A percentile compares a stretch with the other conserved stretches of the same genome.
These are phyloP conservation scores for Aspidoscelis tigris DNA, from an alignment of 2,113 vertebrate species.

Conservation along the genomic window DNA sequence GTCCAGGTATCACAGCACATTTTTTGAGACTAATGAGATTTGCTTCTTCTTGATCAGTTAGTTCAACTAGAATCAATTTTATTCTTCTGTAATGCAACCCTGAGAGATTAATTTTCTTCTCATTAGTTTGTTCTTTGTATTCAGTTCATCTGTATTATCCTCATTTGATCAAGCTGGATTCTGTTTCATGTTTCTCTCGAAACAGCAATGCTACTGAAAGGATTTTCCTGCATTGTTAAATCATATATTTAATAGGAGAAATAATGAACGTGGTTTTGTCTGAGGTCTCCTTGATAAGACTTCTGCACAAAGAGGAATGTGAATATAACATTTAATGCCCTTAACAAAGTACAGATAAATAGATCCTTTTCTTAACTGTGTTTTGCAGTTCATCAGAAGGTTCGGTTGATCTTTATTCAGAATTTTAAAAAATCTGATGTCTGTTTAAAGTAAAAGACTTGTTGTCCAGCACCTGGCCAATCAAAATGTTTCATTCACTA, in stretches of 20 bases:
- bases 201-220: conserved; percentile 12
- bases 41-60: not conserved
- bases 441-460: too few relatives aligned
- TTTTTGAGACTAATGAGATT: not conserved
- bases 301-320: not conserved
- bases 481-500: too few relatives aligned
- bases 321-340: not conserved
- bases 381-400: too few relatives aligned
- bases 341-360: not conserved
- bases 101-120: conserved; percentile 6
- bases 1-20: not conserved
- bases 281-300: conserved; percentile 3
- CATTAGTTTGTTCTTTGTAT: conserved; percentile 21
- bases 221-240: conserved; percentile 6
- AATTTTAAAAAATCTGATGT: too few relatives aligned
- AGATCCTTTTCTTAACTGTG: not conserved
- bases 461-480: too few relatives aligned
- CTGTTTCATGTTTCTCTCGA: conserved; percentile 30
- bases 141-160: conserved; percentile 15
- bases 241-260: not conserved
- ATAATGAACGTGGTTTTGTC: not conserved
- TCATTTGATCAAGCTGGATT: conserved; percentile 12
- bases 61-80: conserved; percentile 11
- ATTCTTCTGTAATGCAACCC: not conserved
- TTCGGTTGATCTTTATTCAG: too few relatives aligned